A percentile compares a stretch with the other conserved stretches of the same genome.
Conservation (phyloP, 2,797 vertebrate genomes). For the Sternarchorhynchus goeldii region DNA sequence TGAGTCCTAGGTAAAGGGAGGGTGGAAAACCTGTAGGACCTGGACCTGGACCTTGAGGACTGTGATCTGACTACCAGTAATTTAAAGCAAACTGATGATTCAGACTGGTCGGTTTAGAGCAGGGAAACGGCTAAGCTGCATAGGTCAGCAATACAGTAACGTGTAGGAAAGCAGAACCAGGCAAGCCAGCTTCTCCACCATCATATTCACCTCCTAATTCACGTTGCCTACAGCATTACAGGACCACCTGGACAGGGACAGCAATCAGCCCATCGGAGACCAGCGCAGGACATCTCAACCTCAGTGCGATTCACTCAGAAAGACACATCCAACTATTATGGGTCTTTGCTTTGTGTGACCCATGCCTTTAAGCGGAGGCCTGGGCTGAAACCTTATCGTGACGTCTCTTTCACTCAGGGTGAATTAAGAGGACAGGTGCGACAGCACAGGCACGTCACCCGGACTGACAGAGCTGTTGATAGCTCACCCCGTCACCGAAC, state of each 20-base stretch:
- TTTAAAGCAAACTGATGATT: too few species aligned
- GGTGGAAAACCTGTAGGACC: too few species aligned
- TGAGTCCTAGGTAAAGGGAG: too few species aligned
- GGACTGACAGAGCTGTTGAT: too few species aligned
- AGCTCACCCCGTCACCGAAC: too few species aligned
- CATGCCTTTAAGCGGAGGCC: constrained; percentile 1
- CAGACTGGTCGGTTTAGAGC: neutral
- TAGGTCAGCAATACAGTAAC: neutral
- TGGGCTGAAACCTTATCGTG: constrained; percentile 53
- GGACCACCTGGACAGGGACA: too few species aligned
- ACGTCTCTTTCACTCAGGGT: constrained; percentile 7
- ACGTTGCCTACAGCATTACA: neutral
- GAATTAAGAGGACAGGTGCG: constrained; percentile 12
- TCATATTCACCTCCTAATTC: too few species aligned
- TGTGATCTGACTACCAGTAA: too few species aligned
- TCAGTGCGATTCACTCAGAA: neutral
- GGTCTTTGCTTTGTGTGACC: neutral
- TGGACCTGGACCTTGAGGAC: too few species aligned
- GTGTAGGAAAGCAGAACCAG: too few species aligned
- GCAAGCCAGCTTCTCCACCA: too few species aligned
- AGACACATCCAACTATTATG: neutral
- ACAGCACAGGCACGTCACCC: neutral
- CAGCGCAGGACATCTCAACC: neutral
- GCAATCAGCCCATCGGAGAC: too few species aligned
- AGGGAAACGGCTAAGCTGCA: neutral